Evolutionary conservation across 2,113 vertebrate genomes (phyloP).

Genomic region (Ellobius talpinus): DNA sequence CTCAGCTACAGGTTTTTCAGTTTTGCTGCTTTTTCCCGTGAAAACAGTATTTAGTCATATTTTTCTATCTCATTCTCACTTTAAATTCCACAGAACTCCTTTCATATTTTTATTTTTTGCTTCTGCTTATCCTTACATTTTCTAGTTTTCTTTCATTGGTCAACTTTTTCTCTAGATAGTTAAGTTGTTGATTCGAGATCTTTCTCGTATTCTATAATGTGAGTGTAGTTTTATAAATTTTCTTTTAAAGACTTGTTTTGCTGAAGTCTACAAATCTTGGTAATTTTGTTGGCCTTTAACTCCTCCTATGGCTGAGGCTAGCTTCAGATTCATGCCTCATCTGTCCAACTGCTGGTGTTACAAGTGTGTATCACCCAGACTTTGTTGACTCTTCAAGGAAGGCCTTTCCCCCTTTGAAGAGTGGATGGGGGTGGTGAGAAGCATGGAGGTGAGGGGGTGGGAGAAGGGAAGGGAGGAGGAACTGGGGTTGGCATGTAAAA

Average conservation of each 20-base stretch:
- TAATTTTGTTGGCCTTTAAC: neutral
- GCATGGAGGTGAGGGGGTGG: too few relatives aligned
- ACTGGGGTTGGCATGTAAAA: too few relatives aligned
- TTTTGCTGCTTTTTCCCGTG: neutral
- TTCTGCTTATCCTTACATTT: neutral
- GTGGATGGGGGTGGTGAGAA: too few relatives aligned
- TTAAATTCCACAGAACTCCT: neutral
- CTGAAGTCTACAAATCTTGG: neutral
- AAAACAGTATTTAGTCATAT: neutral
- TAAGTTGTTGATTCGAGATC: neutral
- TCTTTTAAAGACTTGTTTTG: neutral
- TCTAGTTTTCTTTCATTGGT: neutral
- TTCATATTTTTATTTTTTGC: neutral
- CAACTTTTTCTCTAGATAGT: neutral
- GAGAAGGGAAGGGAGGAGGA: too few relatives aligned
- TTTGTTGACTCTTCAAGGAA: too few relatives aligned
- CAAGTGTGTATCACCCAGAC: neutral
- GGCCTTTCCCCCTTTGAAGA: too few relatives aligned
- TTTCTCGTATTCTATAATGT: neutral
- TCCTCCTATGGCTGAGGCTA: neutral
- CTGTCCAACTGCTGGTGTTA: too few relatives aligned
- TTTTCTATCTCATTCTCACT: neutral
- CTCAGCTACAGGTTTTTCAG: neutral
- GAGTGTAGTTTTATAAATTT: neutral
- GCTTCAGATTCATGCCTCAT: neutral